phyloP scores from a whole-genome alignment of 1,140 invertebrate species.

The Danaus plexippus region DNA sequence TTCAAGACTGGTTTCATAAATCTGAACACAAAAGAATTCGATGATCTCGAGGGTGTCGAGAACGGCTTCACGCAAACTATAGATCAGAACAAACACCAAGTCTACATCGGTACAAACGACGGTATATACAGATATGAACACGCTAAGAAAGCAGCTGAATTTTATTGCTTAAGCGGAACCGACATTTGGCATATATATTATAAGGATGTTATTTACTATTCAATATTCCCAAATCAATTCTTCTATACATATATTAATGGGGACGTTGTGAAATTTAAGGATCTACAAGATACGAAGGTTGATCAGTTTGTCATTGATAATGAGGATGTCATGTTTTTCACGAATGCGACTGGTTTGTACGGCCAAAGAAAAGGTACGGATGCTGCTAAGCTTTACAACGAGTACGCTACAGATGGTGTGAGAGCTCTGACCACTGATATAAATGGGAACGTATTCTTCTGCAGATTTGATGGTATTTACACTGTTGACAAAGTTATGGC shows the following conservation, averaged over 20 bases:
- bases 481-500: conserved; percentile 26
- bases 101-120: conserved; percentile 47
- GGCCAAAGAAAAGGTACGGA: conserved; percentile 43
- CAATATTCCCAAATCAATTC: conserved; percentile 44
- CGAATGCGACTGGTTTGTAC: conserved; percentile 43
- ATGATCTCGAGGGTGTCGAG: conserved; percentile 30
- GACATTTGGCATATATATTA: conserved; percentile 50
- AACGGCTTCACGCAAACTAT: conserved; percentile 54
- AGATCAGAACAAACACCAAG: conserved; percentile 34
- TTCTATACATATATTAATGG: conserved; percentile 40
- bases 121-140: conserved; percentile 51
- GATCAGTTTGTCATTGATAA: conserved; percentile 52
- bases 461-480: conserved; percentile 43
- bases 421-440: conserved; percentile 40
- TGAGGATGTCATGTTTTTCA: conserved; percentile 39
- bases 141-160: conserved; percentile 29
- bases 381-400: conserved; percentile 31
- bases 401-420: conserved; percentile 19
- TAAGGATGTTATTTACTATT: conserved; percentile 46
- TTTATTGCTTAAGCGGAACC: conserved; percentile 22
- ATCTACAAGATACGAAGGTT: conserved; percentile 54
- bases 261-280: conserved; percentile 29
- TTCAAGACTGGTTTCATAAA: conserved; percentile 41
- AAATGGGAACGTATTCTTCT: conserved; percentile 38
- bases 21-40: conserved; percentile 44